Evolutionary conservation across 1,140 invertebrate species (phyloP).

Genomic region (Triops longicaudatus): DNA sequence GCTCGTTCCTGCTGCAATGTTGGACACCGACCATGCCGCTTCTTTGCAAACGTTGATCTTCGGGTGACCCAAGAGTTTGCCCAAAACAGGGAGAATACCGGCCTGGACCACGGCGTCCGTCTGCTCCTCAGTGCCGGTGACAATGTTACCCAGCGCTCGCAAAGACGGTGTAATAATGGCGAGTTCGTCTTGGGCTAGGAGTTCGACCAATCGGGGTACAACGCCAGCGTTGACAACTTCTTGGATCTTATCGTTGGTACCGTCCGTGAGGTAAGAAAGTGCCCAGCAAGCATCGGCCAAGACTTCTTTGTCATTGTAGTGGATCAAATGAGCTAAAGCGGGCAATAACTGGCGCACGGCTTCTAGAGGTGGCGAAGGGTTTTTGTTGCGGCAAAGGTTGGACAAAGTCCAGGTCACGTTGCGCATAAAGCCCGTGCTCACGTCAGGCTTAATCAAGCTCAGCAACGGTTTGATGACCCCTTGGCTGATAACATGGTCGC

Average conservation of each 20-base stretch:
- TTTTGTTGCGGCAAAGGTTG: constrained; percentile 86
- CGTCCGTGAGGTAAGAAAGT: constrained; percentile 90
- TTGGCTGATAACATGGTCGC: constrained; percentile 62
- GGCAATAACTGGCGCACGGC: constrained; percentile 71
- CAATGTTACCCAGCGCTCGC: constrained; percentile 76
- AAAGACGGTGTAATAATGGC: constrained; percentile 82
- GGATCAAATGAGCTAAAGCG: constrained; percentile 65
- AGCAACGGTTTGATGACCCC: constrained; percentile 59
- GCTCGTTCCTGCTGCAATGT: constrained; percentile 67
- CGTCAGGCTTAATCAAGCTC: constrained; percentile 50
- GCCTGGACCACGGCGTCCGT: constrained; percentile 82
- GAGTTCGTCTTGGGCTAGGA: constrained; percentile 61
- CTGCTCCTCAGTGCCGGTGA: constrained; percentile 71
- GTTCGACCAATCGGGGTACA: constrained; percentile 63
- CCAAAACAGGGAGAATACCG: constrained; percentile 64
- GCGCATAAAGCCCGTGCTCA: constrained; percentile 40
- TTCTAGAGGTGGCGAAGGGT: constrained; percentile 69
- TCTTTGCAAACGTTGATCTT: constrained; percentile 74
- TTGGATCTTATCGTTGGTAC: constrained; percentile 85
- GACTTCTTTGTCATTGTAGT: constrained; percentile 62
- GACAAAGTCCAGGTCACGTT: constrained; percentile 85
- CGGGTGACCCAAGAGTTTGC: constrained; percentile 59
- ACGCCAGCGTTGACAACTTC: constrained; percentile 63
- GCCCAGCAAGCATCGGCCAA: constrained; percentile 92
- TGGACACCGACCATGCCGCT: constrained; percentile 73